Base-by-base conservation (phyloP, 1,140 invertebrate species). In the Streblospio benedicti region DNA sequence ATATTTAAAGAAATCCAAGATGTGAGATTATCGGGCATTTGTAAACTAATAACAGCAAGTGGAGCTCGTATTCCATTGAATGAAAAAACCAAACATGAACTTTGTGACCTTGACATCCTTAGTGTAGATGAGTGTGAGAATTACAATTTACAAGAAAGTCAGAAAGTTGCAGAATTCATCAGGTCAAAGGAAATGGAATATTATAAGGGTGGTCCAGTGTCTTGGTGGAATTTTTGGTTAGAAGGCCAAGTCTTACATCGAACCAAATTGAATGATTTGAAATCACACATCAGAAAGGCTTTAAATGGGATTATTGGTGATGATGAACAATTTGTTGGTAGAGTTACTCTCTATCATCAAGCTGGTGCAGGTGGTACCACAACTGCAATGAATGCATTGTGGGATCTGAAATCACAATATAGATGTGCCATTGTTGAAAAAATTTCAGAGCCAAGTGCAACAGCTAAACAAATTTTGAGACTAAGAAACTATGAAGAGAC, bases 361-460 rank as follows among this genome's bases (percentile, higher is more conserved):
- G 69, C 70, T 14, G 69, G 68, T 1, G 63, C 70, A 1, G 70
- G 70, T 6, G 70, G 67, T 16, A 70, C 69, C 0, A 71, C 70
- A 1, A 63, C 67, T 31, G 67, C 67, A 25, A 67, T 60, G 38
- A 64, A 70, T 23, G 47, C 69, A 2, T 50, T 71, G 12, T 71
- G 70, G 70, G 65, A 68, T 25, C 53, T 68, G 20, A 59, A 60
- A 30, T 52, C 63, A 41, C 35, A 52, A 23, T 68, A 67, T 32
- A 55, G 67, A 47, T 70, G 70, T 52, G 66, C 65, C 55, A 43
- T 67, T 45, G 55, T 70, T 5, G 64, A 68, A 32, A 59, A 62
- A 58, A 62, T 70, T 16, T 64, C 64, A 12, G 55, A 68, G n/a
- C n/a, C n/a, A 18, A 25, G 44, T 5, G 51, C 69, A 52, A 69